These are phyloP conservation scores for Epistrophe grossulariae DNA, from an alignment of 2,888 invertebrate genomes.

Conservation along the genomic window DNA sequence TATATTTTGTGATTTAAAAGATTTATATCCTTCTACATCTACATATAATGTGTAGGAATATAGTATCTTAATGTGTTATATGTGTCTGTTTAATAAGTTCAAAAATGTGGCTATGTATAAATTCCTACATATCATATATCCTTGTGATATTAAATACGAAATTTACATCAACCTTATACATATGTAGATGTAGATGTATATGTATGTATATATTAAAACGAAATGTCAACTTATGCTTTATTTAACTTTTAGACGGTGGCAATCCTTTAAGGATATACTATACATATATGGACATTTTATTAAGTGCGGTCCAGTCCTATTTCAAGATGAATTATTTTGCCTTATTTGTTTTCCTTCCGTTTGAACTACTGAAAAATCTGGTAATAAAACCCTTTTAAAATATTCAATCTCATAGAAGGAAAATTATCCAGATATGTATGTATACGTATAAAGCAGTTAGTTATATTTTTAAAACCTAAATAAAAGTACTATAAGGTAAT, in stretches of 20 bases:
- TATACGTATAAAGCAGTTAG: too few species aligned
- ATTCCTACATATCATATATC: background rate
- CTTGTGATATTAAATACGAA: background rate
- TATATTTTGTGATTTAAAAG: background rate
- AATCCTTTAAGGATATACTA: background rate
- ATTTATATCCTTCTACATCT: background rate
- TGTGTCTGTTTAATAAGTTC: too few species aligned
- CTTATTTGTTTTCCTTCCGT: conserved; percentile 15
- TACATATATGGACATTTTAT: background rate
- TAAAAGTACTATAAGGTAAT: too few species aligned
- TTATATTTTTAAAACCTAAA: too few species aligned
- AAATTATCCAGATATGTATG: too few species aligned
- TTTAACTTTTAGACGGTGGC: conserved; percentile 6
- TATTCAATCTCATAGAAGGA: too few species aligned
- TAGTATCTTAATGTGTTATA: too few species aligned
- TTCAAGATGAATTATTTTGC: conserved; percentile 33
- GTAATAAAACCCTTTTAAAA: too few species aligned
- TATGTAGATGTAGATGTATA: too few species aligned
- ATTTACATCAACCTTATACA: background rate
- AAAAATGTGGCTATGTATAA: too few species aligned
- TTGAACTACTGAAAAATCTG: background rate
- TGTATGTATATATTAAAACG: background rate
- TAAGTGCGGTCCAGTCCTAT: conserved; percentile 32
- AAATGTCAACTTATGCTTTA: conserved; percentile 26
- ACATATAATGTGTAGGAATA: background rate